Evolutionary conservation across 37 sponge, comb jelly and placozoan species (phyloP).

Genomic region (Cladorhizidae sp.): DNA sequence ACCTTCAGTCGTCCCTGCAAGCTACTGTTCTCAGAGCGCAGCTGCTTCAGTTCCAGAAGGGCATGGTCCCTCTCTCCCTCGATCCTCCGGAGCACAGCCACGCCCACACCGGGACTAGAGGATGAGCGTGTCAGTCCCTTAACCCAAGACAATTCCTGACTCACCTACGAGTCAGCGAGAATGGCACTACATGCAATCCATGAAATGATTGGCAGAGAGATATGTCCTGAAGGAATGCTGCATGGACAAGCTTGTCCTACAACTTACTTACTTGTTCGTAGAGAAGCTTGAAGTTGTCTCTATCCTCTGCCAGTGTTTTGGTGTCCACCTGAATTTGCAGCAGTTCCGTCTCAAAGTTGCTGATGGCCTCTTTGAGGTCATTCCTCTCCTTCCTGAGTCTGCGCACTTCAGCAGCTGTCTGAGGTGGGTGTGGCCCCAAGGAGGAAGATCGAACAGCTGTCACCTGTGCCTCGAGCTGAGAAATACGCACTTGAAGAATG

Average conservation of each 20-base stretch:
- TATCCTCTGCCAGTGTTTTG: conserved; percentile 76
- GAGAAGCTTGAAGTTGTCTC: conserved; percentile 91
- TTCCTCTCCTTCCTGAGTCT: conserved; percentile 74
- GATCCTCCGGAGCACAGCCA: conserved; percentile 44
- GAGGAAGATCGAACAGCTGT: not conserved
- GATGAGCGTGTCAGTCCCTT: conserved; percentile 45
- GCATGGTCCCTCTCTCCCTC: conserved; percentile 86
- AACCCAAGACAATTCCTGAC: conserved; percentile 61
- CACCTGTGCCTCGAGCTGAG: conserved; percentile 33
- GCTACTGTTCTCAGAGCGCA: conserved; percentile 41
- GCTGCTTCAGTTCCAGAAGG: conserved; percentile 40
- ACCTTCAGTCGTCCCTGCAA: conserved; percentile 45
- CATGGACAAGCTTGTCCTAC: too few species aligned
- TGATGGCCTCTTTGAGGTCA: conserved; percentile 60
- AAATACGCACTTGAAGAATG: conserved; percentile 13
- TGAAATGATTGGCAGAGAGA: too few species aligned
- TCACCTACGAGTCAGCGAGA: conserved; percentile 32
- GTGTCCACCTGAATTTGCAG: conserved; percentile 76
- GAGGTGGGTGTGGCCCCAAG: not conserved
- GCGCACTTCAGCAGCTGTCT: conserved; percentile 15
- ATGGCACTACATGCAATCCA: not conserved
- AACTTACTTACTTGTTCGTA: conserved; percentile 84
- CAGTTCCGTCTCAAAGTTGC: conserved; percentile 64
- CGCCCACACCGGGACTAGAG: not conserved
- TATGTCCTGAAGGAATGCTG: too few species aligned